A percentile compares a stretch with the other conserved stretches of the same genome.
These are phyloP conservation scores for Gnathonemus echidnorhynchus DNA, from an alignment of 2,113 vertebrate species.

Conservation along the genomic window DNA sequence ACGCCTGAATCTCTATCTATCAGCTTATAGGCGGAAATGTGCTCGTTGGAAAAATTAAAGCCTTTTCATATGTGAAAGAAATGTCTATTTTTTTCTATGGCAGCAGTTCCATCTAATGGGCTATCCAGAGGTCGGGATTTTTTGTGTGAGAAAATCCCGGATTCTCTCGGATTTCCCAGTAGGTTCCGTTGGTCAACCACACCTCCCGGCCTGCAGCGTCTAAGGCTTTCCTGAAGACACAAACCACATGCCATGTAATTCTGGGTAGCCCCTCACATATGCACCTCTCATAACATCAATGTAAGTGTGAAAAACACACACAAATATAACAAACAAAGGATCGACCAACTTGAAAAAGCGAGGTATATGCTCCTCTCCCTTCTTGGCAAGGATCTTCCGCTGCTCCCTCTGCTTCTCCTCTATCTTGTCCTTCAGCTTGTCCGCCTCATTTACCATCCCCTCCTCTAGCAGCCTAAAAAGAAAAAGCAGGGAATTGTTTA, in stretches of 20 bases:
- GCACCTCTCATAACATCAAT: neutral
- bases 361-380: conserved; percentile 65
- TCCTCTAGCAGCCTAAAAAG: conserved; percentile 66
- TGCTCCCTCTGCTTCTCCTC: conserved; percentile 70
- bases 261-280: neutral
- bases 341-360: conserved; percentile 68
- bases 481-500: accelerated
- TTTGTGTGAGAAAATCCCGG: conserved; percentile 67
- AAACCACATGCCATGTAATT: neutral
- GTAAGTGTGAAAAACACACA: neutral
- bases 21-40: neutral
- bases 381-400: conserved; percentile 65
- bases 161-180: conserved; percentile 69
- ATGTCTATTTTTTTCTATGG: neutral
- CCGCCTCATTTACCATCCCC: conserved; percentile 62
- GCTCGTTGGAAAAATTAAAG: neutral
- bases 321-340: neutral
- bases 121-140: conserved; percentile 65
- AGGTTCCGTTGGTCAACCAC: conserved; percentile 70
- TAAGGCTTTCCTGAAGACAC: conserved; percentile 48
- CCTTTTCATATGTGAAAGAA: neutral
- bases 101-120: no score
- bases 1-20: neutral
- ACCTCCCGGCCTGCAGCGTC: conserved; percentile 64
- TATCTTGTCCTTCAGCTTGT: conserved; percentile 66